A percentile compares a stretch with the other conserved stretches of the same genome.
These are phyloP conservation scores for Aphidoletes aphidimyza DNA, from an alignment of 2,888 invertebrate genomes.

Conservation along the genomic window DNA sequence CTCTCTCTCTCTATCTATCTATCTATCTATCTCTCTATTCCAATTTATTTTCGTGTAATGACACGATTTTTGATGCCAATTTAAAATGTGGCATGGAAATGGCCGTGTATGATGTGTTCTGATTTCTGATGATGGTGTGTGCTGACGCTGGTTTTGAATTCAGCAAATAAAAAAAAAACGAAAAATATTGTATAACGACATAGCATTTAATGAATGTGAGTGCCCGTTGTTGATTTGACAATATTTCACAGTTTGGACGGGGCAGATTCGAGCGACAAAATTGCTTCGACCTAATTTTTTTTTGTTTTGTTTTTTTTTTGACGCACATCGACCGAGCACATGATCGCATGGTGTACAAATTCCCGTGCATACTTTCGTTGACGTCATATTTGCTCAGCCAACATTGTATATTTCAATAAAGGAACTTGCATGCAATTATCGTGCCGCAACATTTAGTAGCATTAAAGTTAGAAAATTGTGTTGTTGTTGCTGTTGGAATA, in stretches of 20 bases:
- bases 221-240: conserved; percentile 14
- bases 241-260: conserved; percentile 44
- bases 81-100: conserved; percentile 18
- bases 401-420: background rate
- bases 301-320: background rate
- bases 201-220: background rate
- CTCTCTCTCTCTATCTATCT: background rate
- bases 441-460: conserved; percentile 26
- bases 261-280: background rate
- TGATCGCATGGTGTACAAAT: background rate
- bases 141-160: too few species aligned
- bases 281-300: background rate
- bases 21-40: background rate
- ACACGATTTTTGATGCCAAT: conserved; percentile 25
- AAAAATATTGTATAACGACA: too few species aligned
- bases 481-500: background rate
- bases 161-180: too few species aligned
- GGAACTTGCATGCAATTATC: conserved; percentile 1
- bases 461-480: background rate
- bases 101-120: background rate
- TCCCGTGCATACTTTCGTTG: background rate
- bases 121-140: too few species aligned
- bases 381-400: background rate
- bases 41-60: background rate
- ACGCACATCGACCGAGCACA: background rate